These are phyloP conservation scores for Intellagama lesueurii DNA, from an alignment of 2,797 vertebrate genomes.

Conservation along the genomic window DNA sequence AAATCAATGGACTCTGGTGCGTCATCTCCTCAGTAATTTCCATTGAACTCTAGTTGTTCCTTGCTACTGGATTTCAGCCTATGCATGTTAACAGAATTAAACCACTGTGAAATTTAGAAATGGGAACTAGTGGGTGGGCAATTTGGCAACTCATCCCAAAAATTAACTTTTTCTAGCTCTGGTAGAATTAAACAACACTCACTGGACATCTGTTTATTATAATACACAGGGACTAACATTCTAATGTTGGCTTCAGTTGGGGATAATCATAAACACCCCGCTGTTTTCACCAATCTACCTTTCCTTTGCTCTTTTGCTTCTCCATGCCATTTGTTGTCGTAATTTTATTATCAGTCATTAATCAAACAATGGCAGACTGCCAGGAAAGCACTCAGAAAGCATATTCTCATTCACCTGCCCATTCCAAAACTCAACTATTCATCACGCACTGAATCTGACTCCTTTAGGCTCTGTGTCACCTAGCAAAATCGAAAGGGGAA, in stretches of 20 bases:
- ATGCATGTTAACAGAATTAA: too few species aligned
- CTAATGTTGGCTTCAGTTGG: slow-evolving; percentile 6
- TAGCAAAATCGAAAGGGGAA: slow-evolving; percentile 24
- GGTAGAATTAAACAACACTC: slow-evolving; percentile 21
- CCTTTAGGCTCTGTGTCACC: slow-evolving; percentile 38
- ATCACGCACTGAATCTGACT: slow-evolving; percentile 33
- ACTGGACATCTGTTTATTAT: neutral
- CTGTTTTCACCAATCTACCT: slow-evolving; percentile 34
- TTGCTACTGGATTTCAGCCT: too few species aligned
- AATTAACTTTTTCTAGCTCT: neutral
- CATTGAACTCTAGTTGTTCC: too few species aligned
- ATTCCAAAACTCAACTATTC: slow-evolving; percentile 30
- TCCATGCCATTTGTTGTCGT: slow-evolving; percentile 17
- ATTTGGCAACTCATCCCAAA: too few species aligned
- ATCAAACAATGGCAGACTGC: slow-evolving; percentile 48
- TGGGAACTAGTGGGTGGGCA: too few species aligned
- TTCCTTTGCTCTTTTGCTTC: slow-evolving; percentile 35
- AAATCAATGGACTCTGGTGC: too few species aligned
- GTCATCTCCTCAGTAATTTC: too few species aligned
- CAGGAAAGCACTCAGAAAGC: slow-evolving; percentile 51
- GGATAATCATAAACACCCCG: neutral
- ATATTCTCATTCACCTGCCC: slow-evolving; percentile 55
- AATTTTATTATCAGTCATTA: slow-evolving; percentile 52
- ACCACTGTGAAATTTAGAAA: too few species aligned
- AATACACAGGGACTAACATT: slow-evolving; percentile 14